Conservation (phyloP, 2,888 invertebrate genomes). For the Philonicus albiceps region DNA sequence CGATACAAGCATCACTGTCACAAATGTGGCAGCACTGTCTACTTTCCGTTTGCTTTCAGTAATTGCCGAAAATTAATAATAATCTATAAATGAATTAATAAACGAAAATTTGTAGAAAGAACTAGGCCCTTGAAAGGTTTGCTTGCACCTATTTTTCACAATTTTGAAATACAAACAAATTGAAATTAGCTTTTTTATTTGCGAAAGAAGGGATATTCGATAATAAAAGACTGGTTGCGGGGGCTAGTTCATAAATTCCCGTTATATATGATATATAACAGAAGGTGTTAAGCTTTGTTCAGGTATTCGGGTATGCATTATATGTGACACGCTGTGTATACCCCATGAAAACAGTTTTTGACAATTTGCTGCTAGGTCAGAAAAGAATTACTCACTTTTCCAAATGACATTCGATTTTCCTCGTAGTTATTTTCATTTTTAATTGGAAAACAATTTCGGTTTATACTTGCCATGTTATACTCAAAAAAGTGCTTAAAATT, state of each 20-base stretch:
- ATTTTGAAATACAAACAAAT: not conserved
- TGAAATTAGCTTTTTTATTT: not conserved
- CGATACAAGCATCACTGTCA: no score
- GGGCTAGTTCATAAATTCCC: not conserved
- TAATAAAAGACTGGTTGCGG: not conserved
- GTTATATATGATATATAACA: no score
- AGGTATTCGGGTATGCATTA: not conserved
- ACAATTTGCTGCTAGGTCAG: not conserved
- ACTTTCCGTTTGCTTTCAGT: no score
- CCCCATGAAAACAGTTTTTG: not conserved
- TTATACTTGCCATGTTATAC: not conserved
- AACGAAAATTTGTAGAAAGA: no score
- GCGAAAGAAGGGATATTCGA: not conserved
- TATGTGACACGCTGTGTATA: not conserved
- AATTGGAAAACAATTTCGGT: not conserved
- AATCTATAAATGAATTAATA: no score
- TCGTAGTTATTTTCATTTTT: not conserved
- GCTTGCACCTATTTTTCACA: not conserved
- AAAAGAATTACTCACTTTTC: not conserved
- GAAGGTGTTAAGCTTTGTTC: not conserved
- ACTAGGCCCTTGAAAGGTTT: no score
- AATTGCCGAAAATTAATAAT: no score
- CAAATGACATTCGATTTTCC: not conserved
- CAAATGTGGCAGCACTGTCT: no score
- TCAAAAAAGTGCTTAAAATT: not conserved